Conservation (phyloP, 1,140 invertebrate genomes). For the Dinothrombium tinctorium region DNA sequence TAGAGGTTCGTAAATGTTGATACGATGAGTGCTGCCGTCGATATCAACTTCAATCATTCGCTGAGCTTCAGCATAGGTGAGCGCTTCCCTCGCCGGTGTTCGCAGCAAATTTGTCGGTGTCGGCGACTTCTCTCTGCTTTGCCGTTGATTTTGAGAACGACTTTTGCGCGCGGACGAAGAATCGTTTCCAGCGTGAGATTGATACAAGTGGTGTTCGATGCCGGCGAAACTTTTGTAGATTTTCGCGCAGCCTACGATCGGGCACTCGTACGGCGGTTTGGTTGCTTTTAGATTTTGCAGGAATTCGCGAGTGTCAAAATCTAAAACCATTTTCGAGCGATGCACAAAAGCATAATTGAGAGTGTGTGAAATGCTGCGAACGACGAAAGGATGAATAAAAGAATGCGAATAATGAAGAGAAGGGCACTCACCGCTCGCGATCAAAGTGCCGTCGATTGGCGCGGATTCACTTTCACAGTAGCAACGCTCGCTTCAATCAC, state of each 20-base stretch:
- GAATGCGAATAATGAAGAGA: too few relatives aligned
- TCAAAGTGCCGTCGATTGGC: too few relatives aligned
- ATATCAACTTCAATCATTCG: slow-evolving; percentile 60
- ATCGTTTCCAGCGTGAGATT: background rate
- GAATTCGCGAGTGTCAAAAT: slow-evolving; percentile 60
- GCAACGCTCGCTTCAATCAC: too few relatives aligned
- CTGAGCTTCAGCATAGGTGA: slow-evolving; percentile 51
- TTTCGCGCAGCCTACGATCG: slow-evolving; percentile 51
- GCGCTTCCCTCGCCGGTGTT: slow-evolving; percentile 21
- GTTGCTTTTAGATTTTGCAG: slow-evolving; percentile 37
- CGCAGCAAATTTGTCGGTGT: slow-evolving; percentile 14
- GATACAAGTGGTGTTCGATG: slow-evolving; percentile 46
- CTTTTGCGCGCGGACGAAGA: background rate
- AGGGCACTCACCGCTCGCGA: too few relatives aligned
- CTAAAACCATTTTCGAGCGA: slow-evolving; percentile 40
- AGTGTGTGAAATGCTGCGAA: too few relatives aligned
- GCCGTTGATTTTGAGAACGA: background rate
- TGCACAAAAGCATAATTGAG: too few relatives aligned
- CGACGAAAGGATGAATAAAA: too few relatives aligned
- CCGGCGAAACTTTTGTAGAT: slow-evolving; percentile 61
- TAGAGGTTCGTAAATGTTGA: slow-evolving; percentile 27
- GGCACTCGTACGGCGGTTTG: slow-evolving; percentile 59
- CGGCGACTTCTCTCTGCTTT: slow-evolving; percentile 18
- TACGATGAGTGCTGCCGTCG: slow-evolving; percentile 32
- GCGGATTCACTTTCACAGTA: too few relatives aligned